These are phyloP conservation scores for Pollenia griseotomentosa DNA, from an alignment of 2,888 invertebrate genomes.

Conservation along the genomic window DNA sequence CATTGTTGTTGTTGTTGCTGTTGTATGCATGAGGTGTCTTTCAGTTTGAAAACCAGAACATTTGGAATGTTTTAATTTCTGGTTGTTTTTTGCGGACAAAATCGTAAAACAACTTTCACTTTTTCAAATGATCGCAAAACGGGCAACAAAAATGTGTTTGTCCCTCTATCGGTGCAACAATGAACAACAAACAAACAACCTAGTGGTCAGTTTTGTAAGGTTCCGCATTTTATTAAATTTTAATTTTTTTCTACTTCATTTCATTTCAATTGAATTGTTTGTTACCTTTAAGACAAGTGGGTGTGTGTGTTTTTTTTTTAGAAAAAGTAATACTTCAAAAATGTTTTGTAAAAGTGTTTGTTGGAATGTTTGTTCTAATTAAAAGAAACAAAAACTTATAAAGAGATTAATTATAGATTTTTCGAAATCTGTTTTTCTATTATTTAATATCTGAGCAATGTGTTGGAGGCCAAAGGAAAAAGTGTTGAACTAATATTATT, in stretches of 20 bases:
- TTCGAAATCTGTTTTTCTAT: neutral
- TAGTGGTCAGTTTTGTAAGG: conserved; percentile 22
- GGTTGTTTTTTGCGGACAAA: conserved; percentile 42
- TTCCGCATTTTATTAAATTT: conserved; percentile 31
- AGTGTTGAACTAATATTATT: neutral
- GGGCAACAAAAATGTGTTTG: neutral
- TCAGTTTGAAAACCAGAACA: conserved; percentile 17
- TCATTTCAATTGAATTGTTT: neutral
- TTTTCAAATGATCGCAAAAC: conserved; percentile 12
- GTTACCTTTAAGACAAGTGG: conserved; percentile 14
- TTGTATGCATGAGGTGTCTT: neutral
- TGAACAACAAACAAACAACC: neutral
- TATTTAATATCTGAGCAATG: neutral
- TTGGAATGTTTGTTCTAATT: conserved; percentile 15
- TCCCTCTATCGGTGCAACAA: conserved; percentile 3
- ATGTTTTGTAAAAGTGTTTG: neutral
- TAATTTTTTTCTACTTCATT: neutral
- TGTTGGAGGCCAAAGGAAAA: neutral
- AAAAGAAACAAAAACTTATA: neutral
- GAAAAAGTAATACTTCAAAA: neutral
- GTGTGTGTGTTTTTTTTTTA: conserved; percentile 15
- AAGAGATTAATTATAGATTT: neutral
- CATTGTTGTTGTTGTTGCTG: neutral
- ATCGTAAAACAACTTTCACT: conserved; percentile 68
- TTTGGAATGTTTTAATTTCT: conserved; percentile 62